A percentile compares a stretch with the other conserved stretches of the same genome.
phyloP scores from a whole-genome alignment of 1,140 invertebrate species.

The Ooceraea biroi region DNA sequence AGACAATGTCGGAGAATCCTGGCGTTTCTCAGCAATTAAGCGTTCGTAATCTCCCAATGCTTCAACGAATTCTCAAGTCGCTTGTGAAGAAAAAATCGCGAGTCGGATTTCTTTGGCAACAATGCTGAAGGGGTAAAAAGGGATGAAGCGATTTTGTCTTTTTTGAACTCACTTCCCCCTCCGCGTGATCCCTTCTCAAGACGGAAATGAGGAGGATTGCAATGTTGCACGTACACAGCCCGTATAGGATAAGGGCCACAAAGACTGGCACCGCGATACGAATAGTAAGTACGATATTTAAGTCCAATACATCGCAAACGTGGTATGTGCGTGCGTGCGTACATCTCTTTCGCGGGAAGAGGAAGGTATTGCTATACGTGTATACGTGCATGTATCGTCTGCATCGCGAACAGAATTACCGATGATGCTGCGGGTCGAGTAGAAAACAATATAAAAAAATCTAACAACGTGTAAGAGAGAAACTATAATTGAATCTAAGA shows the following conservation, averaged over 20 bases:
- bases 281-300: constrained; percentile 44
- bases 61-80: constrained; percentile 46
- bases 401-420: constrained; percentile 17
- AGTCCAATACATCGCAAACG: constrained; percentile 18
- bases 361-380: constrained; percentile 11
- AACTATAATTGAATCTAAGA: constrained; percentile 7
- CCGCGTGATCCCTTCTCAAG: neutral
- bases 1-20: constrained; percentile 38
- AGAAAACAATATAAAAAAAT: neutral
- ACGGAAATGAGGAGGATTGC: constrained; percentile 30
- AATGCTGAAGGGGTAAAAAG: constrained; percentile 26
- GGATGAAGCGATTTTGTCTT: constrained; percentile 16
- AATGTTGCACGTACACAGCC: constrained; percentile 44
- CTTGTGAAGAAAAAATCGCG: constrained; percentile 32
- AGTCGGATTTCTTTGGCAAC: constrained; percentile 39
- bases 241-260: constrained; percentile 54
- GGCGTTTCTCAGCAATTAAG: constrained; percentile 53
- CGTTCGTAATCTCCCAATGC: constrained; percentile 39
- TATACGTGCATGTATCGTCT: neutral
- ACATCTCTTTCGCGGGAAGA: neutral
- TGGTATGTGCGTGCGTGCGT: neutral
- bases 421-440: constrained; percentile 28
- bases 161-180: neutral
- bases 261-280: constrained; percentile 47
- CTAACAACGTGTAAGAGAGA: neutral